These are phyloP conservation scores for Pelobates fuscus DNA, from an alignment of 2,113 vertebrate species.

Conservation along the genomic window DNA sequence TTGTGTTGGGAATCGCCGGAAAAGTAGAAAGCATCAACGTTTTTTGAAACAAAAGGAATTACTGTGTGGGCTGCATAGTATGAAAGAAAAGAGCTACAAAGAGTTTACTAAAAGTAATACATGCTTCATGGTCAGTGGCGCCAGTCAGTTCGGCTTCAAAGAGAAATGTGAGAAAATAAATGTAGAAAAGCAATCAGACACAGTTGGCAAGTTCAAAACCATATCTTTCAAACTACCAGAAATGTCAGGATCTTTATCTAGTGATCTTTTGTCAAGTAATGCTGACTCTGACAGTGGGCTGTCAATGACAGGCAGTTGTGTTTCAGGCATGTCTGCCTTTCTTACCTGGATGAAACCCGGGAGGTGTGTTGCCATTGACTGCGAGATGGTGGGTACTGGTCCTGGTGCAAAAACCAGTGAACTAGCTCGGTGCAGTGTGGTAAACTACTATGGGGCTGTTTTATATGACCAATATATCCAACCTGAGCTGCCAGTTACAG, in stretches of 20 bases:
- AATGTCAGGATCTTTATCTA: background rate
- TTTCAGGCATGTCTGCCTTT: slow-evolving; percentile 54
- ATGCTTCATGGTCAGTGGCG: background rate
- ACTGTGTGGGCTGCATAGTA: slow-evolving; percentile 56
- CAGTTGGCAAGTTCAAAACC: background rate
- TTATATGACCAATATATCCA: slow-evolving; percentile 86
- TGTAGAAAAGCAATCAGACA: background rate
- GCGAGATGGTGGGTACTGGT: slow-evolving; percentile 97
- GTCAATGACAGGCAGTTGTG: slow-evolving; percentile 60
- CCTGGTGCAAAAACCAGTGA: slow-evolving; percentile 76
- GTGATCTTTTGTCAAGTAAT: background rate
- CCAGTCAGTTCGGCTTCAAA: background rate
- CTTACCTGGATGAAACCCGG: slow-evolving; percentile 25
- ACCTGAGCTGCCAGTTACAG: slow-evolving; percentile 75
- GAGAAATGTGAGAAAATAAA: background rate
- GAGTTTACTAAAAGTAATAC: background rate
- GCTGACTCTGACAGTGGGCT: slow-evolving; percentile 66
- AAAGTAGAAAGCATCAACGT: slow-evolving; percentile 69
- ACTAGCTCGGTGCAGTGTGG: slow-evolving; percentile 87
- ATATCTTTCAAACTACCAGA: background rate
- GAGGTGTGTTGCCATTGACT: slow-evolving; percentile 86
- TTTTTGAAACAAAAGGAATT: slow-evolving; percentile 62
- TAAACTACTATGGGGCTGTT: slow-evolving; percentile 81
- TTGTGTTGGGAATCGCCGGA: slow-evolving; percentile 51
- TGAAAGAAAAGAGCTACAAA: fast-evolving